These are phyloP conservation scores for Gymnopithys bicolor DNA, from an alignment of 2,797 vertebrate species.

Conservation along the genomic window DNA sequence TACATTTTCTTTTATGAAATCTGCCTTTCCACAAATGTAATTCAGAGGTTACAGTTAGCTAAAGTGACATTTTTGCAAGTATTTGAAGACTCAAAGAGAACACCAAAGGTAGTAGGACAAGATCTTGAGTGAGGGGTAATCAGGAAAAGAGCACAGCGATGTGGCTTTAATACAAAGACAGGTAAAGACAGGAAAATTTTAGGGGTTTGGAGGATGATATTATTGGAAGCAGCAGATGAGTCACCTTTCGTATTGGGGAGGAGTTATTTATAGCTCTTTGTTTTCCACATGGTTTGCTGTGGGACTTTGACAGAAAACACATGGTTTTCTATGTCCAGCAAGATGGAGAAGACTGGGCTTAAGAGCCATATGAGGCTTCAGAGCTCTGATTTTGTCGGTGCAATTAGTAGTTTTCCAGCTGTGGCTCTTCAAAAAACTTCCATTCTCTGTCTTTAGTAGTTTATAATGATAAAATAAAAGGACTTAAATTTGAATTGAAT, in stretches of 20 bases:
- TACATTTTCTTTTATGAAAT: not conserved
- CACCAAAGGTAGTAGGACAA: not conserved
- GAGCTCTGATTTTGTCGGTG: not conserved
- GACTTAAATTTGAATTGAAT: not conserved
- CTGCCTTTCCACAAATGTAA: not conserved
- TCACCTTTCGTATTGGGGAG: conserved; percentile 6
- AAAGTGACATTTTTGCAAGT: not conserved
- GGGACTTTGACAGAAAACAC: conserved; percentile 39
- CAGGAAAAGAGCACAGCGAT: not conserved
- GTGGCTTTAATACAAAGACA: not conserved
- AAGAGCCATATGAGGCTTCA: not conserved
- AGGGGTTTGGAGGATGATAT: not conserved
- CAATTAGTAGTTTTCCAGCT: not conserved
- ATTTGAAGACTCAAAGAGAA: not conserved
- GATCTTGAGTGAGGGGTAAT: not conserved
- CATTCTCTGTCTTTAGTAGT: not conserved
- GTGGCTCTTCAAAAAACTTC: not conserved
- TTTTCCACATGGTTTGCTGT: conserved; percentile 60
- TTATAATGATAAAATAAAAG: not conserved
- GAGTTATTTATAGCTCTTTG: conserved; percentile 56
- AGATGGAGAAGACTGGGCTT: not conserved
- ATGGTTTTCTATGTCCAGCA: conserved; percentile 28
- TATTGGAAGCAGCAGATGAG: conserved; percentile 19
- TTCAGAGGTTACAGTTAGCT: not conserved
- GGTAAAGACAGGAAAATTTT: not conserved